Conservation (phyloP, 2,113 vertebrate species). For the Nyctibius bracteatus region DNA sequence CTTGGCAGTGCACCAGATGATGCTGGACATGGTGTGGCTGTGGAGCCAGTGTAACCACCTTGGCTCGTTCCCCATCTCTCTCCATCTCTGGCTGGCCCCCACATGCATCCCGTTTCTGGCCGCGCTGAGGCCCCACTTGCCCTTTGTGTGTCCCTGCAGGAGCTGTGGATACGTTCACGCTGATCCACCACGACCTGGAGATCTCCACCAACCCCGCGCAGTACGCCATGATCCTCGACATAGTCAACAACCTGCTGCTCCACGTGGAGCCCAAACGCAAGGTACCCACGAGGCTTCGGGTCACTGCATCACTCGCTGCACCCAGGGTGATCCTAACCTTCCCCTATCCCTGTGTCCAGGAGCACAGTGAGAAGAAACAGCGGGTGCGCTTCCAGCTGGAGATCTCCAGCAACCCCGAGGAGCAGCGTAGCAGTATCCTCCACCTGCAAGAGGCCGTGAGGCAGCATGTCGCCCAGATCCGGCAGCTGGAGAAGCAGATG, state of each 20-base stretch:
- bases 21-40: not conserved
- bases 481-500: conserved; percentile 95
- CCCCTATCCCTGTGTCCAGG: conserved; percentile 66
- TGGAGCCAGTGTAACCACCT: not conserved
- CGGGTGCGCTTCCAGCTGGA: conserved; percentile 97
- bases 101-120: not conserved
- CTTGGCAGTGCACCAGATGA: not conserved
- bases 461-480: conserved; percentile 92
- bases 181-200: conserved; percentile 97
- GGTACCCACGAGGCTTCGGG: conserved; percentile 54
- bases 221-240: conserved; percentile 98
- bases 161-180: conserved; percentile 95
- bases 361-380: conserved; percentile 98
- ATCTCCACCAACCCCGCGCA: conserved; percentile 97
- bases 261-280: conserved; percentile 96
- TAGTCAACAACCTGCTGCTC: conserved; percentile 94
- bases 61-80: not conserved
- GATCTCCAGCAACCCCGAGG: conserved; percentile 97
- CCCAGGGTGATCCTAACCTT: not conserved
- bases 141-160: conserved; percentile 66
- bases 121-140: not conserved
- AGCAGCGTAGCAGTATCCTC: conserved; percentile 95
- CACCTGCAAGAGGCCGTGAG: conserved; percentile 94
- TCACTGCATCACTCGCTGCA: rapidly evolving
- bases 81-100: not conserved